Base-by-base conservation (phyloP, 2,888 invertebrate genomes). In the Tiphia femorata region DNA sequence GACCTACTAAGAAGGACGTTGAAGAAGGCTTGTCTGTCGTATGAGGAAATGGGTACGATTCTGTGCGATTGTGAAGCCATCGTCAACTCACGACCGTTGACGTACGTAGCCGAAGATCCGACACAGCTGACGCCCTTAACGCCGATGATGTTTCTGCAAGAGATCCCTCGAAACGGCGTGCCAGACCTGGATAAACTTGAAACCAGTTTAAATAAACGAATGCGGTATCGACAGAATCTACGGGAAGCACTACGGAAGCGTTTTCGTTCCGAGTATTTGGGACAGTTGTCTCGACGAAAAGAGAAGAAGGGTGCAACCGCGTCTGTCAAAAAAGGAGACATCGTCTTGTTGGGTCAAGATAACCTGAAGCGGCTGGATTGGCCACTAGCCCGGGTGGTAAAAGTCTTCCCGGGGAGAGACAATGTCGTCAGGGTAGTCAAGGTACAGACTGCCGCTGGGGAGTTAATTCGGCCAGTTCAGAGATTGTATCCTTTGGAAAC, bases 51-150 rank as follows among this genome's bases (percentile, higher is more conserved):
- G 16, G 10, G 20, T 5, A 80, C 77, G 0, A 43, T 70, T 0
- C 19, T 79, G 16, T 71, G 64, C 38, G 73, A 82, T 44, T 67
- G 69, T 25, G 80, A 84, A 55, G 62, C 70, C 0, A 63, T 72
- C 0, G 40, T 84, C 2, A 84, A 84, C 53, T 60, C 72, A 0
- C 60, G 82, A 23, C 81, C 81, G 3, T 50, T 82, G 3, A 79
- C 76, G 7, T 77, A 72, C 19, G 10, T 70, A 4, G 58, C 56
- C 4, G 53, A 58, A 8, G 49, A 60, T 38, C 44, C 62, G 16
- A 41, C 68, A 2, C 71, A 76, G 38, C 51, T 69, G 6, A 49
- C 35, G 5, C 51, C 68, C 1, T 37, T 68, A 25, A 58, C 63
- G 1, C 63, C 66, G 1, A 55, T 43, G 0, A 65, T 63, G 58